Conservation (phyloP, 1,140 invertebrate species). For the Drosophila parvula region DNA sequence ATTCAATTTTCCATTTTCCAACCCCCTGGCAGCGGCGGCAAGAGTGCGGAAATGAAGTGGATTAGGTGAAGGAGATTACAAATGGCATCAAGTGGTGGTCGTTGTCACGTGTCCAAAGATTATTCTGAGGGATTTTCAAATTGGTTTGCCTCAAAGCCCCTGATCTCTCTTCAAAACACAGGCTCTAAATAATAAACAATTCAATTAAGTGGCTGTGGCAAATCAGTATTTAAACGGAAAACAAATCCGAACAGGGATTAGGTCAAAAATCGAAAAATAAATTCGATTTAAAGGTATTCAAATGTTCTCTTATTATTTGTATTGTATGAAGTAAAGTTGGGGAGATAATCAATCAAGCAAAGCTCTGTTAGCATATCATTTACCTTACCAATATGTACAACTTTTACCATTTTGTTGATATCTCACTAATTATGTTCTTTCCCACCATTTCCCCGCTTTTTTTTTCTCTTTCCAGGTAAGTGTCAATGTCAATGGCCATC, state of each 20-base stretch:
- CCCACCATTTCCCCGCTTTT: slow-evolving; percentile 23
- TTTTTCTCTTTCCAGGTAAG: slow-evolving; percentile 63
- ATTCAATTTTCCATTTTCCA: slow-evolving; percentile 56
- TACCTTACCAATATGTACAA: neutral
- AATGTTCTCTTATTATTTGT: too few species aligned
- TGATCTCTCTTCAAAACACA: neutral
- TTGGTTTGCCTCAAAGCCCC: slow-evolving; percentile 35
- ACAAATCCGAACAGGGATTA: neutral
- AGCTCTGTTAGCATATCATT: neutral
- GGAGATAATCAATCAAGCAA: slow-evolving; percentile 1
- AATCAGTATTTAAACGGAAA: neutral
- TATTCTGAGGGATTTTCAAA: slow-evolving; percentile 46
- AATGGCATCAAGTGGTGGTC: slow-evolving; percentile 49
- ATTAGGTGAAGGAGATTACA: slow-evolving; percentile 42
- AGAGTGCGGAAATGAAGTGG: slow-evolving; percentile 27
- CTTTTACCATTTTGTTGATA: slow-evolving; percentile 4
- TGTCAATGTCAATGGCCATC: slow-evolving; percentile 56
- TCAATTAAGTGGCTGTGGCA: slow-evolving; percentile 25
- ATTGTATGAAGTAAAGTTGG: too few species aligned
- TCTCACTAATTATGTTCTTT: slow-evolving; percentile 35
- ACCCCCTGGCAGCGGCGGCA: too few species aligned
- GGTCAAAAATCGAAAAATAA: neutral
- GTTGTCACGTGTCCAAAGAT: slow-evolving; percentile 44
- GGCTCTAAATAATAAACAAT: slow-evolving; percentile 36
- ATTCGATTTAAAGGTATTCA: neutral